Conservation (phyloP, 2,113 vertebrate species). For the Urocynchramus pylzowi region DNA sequence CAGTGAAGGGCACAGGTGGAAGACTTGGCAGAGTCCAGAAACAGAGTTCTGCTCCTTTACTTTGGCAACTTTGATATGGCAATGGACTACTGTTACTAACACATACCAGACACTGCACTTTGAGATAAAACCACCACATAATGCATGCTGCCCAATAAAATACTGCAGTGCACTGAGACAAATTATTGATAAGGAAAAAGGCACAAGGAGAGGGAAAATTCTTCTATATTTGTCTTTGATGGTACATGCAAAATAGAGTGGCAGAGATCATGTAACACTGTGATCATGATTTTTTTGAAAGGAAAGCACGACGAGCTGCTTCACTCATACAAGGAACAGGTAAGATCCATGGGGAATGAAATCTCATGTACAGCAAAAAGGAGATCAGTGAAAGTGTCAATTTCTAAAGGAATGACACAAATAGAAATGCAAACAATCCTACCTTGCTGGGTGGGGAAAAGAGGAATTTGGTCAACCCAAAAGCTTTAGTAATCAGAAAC, state of each 20-base stretch:
- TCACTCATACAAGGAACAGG: not conserved
- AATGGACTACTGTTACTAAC: not conserved
- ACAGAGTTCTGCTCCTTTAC: not conserved
- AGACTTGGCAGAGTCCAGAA: not conserved
- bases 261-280: rapidly evolving
- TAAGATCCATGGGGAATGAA: not conserved
- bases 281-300: not conserved
- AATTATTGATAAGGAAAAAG: not conserved
- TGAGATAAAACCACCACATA: not conserved
- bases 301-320: not conserved
- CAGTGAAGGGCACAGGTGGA: not conserved
- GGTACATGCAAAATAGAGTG: not conserved
- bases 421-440: not conserved
- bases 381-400: not conserved
- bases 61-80: not conserved
- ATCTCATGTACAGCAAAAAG: not conserved
- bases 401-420: not conserved
- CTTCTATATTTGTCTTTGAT: not conserved
- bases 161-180: not conserved
- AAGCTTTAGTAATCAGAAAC: not conserved
- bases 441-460: not conserved
- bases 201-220: not conserved
- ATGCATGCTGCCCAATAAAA: not conserved
- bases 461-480: not conserved
- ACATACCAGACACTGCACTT: not conserved